A percentile compares a stretch with the other conserved stretches of the same genome.
Evolutionary conservation across 2,797 vertebrate species (phyloP).

Genomic region (Phyllotis vaccarum): DNA sequence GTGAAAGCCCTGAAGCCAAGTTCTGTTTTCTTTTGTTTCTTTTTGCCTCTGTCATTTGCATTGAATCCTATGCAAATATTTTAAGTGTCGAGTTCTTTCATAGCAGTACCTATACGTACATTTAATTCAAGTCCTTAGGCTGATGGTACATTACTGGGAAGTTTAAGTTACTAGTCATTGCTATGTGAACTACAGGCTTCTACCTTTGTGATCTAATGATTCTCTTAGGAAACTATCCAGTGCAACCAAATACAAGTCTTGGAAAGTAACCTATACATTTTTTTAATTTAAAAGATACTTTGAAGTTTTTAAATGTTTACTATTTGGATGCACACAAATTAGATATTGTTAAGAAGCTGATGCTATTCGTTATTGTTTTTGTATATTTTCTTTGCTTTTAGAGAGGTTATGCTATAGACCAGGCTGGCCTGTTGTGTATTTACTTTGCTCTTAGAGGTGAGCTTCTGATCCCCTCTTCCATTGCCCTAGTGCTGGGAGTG

Average conservation of each 20-base stretch:
- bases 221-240: constrained; percentile 52
- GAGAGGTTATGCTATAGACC: background rate
- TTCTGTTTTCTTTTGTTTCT: background rate
- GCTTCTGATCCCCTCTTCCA: background rate
- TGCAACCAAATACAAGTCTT: constrained; percentile 13
- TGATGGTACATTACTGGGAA: constrained; percentile 29
- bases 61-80: background rate
- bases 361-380: background rate
- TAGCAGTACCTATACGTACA: background rate
- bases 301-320: constrained; percentile 57
- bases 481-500: background rate
- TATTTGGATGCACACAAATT: constrained; percentile 35
- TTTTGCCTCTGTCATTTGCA: background rate
- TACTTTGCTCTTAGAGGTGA: background rate
- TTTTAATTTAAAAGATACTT: constrained; percentile 41
- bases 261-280: constrained; percentile 12
- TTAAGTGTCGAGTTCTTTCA: constrained; percentile 6
- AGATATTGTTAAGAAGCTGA: constrained; percentile 36
- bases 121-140: constrained; percentile 33
- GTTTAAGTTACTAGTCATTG: constrained; percentile 50
- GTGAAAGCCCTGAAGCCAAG: background rate
- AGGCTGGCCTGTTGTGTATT: background rate
- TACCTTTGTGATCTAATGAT: constrained; percentile 51
- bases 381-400: background rate
- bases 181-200: constrained; percentile 53